phyloP scores from a whole-genome alignment of 2,888 invertebrate species.

The Drosophila barbarae region DNA sequence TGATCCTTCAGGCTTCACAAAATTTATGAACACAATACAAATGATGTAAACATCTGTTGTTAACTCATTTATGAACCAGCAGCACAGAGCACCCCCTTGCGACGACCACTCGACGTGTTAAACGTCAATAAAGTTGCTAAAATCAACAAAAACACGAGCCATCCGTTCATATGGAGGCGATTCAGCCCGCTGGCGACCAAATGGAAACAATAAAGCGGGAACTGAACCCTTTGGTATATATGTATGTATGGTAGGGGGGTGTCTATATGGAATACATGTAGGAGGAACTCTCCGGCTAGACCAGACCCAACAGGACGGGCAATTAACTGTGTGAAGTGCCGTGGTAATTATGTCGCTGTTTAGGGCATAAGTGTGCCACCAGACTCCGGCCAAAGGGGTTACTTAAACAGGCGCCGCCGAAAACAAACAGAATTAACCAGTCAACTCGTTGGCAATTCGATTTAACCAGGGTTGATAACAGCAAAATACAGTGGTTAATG shows the following conservation, averaged over 20 bases:
- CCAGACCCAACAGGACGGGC: constrained; percentile 15
- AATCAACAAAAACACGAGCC: constrained; percentile 60
- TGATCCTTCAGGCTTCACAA: constrained; percentile 7
- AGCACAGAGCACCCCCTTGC: constrained; percentile 19
- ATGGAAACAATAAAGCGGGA: constrained; percentile 60
- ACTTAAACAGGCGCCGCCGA: constrained; percentile 57
- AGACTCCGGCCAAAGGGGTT: constrained; percentile 21
- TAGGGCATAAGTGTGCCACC: constrained; percentile 50
- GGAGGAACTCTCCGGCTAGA: background rate
- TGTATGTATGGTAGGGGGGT: constrained; percentile 20
- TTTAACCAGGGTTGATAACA: constrained; percentile 31
- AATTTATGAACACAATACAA: constrained; percentile 49
- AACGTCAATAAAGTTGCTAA: constrained; percentile 72
- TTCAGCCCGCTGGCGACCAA: constrained; percentile 62
- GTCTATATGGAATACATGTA: background rate
- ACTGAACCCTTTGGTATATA: constrained; percentile 41
- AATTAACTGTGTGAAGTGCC: constrained; percentile 59
- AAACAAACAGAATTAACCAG: constrained; percentile 69
- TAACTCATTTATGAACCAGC: constrained; percentile 45
- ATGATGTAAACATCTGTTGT: constrained; percentile 68
- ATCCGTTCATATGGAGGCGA: constrained; percentile 38
- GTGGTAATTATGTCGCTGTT: constrained; percentile 52
- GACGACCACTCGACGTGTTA: constrained; percentile 57
- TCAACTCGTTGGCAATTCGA: constrained; percentile 51
- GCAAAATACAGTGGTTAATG: constrained; percentile 14